Percentiles rank a stretch among this genome's conserved stretches.
These are phyloP conservation scores for Craseonycteris thonglongyai DNA, from an alignment of 2,113 vertebrate species.

Conservation along the genomic window DNA sequence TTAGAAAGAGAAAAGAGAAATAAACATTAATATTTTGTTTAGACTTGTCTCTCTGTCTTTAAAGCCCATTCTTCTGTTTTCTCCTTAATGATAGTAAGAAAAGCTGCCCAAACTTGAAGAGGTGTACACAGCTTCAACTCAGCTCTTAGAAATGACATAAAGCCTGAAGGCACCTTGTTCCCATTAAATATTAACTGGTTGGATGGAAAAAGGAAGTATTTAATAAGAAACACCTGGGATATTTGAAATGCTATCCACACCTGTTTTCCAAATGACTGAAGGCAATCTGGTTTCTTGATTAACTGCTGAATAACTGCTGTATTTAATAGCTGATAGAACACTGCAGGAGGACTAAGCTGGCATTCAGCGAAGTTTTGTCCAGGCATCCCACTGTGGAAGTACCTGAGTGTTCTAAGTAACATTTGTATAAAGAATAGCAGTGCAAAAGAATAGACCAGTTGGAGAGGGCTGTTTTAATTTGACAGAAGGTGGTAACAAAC, in stretches of 20 bases:
- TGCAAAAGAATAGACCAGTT: background rate
- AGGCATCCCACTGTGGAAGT: background rate
- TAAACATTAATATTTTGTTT: background rate
- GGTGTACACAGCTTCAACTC: background rate
- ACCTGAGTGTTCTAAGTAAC: background rate
- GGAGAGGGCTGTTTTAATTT: background rate
- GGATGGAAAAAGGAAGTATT: background rate
- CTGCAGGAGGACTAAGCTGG: background rate
- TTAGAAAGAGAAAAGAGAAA: constrained; percentile 18
- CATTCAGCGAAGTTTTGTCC: background rate
- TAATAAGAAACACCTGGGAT: background rate
- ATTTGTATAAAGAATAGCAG: constrained; percentile 15
- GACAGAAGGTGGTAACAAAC: constrained; percentile 37
- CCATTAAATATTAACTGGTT: background rate
- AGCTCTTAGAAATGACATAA: background rate
- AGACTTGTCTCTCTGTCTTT: background rate
- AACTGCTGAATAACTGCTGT: background rate
- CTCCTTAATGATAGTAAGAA: background rate
- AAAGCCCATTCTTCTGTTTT: background rate
- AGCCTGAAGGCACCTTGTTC: background rate
- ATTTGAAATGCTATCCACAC: background rate
- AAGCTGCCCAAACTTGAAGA: background rate
- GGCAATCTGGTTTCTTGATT: background rate
- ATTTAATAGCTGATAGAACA: background rate
- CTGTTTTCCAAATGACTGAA: background rate